Conservation (phyloP, 2,113 vertebrate species). For the Physeter macrocephalus region DNA sequence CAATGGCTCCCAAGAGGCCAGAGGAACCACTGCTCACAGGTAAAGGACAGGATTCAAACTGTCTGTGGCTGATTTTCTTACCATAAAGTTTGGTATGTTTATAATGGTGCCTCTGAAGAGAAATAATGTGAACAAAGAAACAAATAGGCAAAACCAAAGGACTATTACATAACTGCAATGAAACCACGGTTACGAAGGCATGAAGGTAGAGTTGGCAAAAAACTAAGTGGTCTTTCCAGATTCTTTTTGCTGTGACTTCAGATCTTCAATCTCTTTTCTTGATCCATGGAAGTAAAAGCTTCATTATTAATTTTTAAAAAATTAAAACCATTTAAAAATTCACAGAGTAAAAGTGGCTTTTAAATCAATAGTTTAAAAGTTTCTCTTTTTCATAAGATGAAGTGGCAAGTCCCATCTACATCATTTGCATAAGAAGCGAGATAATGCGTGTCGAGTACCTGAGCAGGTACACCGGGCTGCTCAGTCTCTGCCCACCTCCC, state of each 20-base stretch:
- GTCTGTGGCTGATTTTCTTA: neutral
- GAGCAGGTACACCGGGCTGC: neutral
- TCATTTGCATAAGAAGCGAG: neutral
- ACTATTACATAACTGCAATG: neutral
- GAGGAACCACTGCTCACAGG: rapidly evolving
- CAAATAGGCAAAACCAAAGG: neutral
- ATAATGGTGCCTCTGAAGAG: neutral
- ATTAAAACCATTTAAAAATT: neutral
- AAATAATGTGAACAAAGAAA: neutral
- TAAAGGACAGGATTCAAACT: neutral
- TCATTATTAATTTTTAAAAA: neutral
- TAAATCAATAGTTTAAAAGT: neutral
- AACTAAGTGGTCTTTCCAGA: neutral
- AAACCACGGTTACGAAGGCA: neutral
- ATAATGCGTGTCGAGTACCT: neutral
- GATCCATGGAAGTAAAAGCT: neutral
- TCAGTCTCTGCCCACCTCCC: rapidly evolving
- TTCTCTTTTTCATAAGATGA: neutral
- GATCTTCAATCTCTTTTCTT: neutral
- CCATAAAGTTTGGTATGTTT: neutral
- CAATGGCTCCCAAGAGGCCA: no score
- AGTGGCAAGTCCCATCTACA: neutral
- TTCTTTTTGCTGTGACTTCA: neutral
- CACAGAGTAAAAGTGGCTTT: neutral
- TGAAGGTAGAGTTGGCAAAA: neutral